Percentiles rank a stretch among this genome's conserved stretches.
phyloP scores from a whole-genome alignment of 2,113 vertebrate genomes.

The Lycaon pictus region DNA sequence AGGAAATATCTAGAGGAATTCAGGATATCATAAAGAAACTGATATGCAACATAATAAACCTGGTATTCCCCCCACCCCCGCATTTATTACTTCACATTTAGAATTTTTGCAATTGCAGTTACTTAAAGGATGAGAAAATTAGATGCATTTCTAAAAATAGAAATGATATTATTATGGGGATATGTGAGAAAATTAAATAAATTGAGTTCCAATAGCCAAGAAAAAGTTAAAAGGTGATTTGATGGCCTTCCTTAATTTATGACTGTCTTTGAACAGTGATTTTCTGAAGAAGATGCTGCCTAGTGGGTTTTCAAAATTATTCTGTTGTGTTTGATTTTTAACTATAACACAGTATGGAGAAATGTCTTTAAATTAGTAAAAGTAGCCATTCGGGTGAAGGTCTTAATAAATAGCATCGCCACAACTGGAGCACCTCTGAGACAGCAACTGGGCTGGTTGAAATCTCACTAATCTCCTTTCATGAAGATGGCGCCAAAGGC shows the following conservation, averaged over 20 bases:
- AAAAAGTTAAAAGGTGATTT: not conserved
- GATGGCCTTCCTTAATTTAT: not conserved
- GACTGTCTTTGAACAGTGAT: not conserved
- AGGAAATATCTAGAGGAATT: slow-evolving; percentile 16
- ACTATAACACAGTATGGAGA: not conserved
- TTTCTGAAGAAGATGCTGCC: not conserved
- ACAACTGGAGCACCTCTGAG: not conserved
- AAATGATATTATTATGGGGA: slow-evolving; percentile 11
- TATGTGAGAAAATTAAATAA: not conserved
- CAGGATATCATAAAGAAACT: not conserved
- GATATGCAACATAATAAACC: not conserved
- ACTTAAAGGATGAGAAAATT: slow-evolving; percentile 24
- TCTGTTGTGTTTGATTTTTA: not conserved
- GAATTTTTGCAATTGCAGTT: slow-evolving; percentile 23
- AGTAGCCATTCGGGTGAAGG: not conserved
- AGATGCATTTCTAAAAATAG: slow-evolving; percentile 9
- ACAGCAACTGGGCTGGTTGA: not conserved
- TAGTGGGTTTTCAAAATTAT: not conserved
- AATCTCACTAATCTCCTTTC: not conserved
- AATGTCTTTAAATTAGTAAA: not conserved
- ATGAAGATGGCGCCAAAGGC: too few species aligned
- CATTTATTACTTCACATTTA: slow-evolving; percentile 54
- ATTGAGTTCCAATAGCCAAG: not conserved
- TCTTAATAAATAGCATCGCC: not conserved
- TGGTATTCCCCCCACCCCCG: not conserved